Percentiles rank a stretch among this genome's conserved stretches.
These are phyloP conservation scores for Delichon dasypus DNA, from an alignment of 2,797 vertebrate species.

Conservation along the genomic window DNA sequence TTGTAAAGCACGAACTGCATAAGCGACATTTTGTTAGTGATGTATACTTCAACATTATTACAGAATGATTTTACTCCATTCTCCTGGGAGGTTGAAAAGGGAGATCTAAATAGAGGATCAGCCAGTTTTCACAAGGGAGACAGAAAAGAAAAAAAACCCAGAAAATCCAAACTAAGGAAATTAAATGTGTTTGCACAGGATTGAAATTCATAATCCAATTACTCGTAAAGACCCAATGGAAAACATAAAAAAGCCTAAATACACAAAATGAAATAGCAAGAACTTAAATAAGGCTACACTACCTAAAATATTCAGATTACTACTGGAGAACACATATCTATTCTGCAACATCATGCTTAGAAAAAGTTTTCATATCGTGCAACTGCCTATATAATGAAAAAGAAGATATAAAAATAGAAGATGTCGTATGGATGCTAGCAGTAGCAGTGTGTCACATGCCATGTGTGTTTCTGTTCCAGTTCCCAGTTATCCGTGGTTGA, in stretches of 20 bases:
- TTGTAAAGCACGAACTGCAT: conserved; percentile 12
- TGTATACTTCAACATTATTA: background rate
- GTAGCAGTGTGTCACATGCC: background rate
- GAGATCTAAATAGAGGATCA: conserved; percentile 1
- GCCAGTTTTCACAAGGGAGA: background rate
- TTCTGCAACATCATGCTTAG: background rate
- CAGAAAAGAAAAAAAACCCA: background rate
- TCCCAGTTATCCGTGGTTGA: background rate
- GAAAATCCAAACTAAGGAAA: background rate
- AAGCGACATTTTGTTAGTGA: background rate
- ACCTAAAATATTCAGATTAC: background rate
- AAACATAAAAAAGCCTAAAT: conserved; percentile 11
- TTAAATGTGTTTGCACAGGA: background rate
- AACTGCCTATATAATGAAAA: background rate
- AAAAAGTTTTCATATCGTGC: background rate
- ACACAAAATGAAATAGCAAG: background rate
- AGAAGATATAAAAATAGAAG: background rate
- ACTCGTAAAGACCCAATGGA: background rate
- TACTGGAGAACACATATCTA: background rate
- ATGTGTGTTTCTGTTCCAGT: background rate
- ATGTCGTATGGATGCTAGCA: background rate
- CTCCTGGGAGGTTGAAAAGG: background rate
- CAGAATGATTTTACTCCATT: background rate
- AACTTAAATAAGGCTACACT: conserved; percentile 3
- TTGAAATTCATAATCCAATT: conserved; percentile 36